Evolutionary conservation across 1,140 invertebrate species (phyloP).

Genomic region (Lucilia cuprina): DNA sequence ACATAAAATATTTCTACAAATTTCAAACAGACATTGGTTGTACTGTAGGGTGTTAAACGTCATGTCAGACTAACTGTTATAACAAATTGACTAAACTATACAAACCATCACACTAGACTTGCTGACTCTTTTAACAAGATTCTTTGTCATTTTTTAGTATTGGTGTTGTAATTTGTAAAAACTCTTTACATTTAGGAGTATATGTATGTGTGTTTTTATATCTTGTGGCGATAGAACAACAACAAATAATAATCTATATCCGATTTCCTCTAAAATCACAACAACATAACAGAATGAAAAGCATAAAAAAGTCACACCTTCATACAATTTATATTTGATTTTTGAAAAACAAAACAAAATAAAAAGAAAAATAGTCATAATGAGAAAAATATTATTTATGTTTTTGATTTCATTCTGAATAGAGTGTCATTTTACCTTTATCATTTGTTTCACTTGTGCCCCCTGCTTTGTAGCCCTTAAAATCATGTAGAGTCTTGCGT

Average conservation of each 20-base stretch:
- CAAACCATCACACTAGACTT: slow-evolving; percentile 16
- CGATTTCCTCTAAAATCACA: slow-evolving; percentile 24
- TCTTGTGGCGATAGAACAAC: not conserved
- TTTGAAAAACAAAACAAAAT: not conserved
- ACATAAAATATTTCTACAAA: no score
- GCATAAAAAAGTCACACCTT: slow-evolving; percentile 36
- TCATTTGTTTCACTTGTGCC: not conserved
- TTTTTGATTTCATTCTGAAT: not conserved
- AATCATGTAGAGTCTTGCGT: not conserved
- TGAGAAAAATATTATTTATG: slow-evolving; percentile 24
- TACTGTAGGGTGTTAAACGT: no score
- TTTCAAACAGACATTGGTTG: no score
- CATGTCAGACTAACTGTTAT: no score
- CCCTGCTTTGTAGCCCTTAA: not conserved
- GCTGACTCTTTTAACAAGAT: slow-evolving; percentile 24
- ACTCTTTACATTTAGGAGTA: not conserved
- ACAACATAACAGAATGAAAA: not conserved
- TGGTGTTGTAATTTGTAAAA: not conserved
- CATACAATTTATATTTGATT: not conserved
- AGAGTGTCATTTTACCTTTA: slow-evolving; percentile 23
- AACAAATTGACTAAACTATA: no score
- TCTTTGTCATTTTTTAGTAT: not conserved
- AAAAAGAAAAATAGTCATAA: not conserved
- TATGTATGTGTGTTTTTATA: not conserved
- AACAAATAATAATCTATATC: slow-evolving; percentile 39